A percentile compares a stretch with the other conserved stretches of the same genome.
Conservation (phyloP, 2,888 invertebrate genomes). For the Danaus chrysippus region DNA sequence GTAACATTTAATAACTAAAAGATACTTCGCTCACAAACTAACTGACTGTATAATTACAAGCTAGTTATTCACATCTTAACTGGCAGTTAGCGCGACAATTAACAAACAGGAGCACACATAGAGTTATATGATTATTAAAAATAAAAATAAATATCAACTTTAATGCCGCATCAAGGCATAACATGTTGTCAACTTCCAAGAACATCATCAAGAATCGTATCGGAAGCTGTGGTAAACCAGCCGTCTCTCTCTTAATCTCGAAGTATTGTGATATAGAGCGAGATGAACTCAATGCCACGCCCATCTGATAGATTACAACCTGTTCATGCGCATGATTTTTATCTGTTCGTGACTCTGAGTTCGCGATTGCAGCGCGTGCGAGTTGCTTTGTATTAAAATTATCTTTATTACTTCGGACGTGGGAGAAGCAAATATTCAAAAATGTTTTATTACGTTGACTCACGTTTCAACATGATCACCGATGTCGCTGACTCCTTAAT, state of each 20-base stretch:
- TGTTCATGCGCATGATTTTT: constrained; percentile 49
- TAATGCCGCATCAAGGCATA: constrained; percentile 24
- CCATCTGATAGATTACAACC: constrained; percentile 66
- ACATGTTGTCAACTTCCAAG: constrained; percentile 31
- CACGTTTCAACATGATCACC: constrained; percentile 44
- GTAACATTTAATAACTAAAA: no score
- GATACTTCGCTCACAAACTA: no score
- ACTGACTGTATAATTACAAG: background rate
- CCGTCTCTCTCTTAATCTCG: constrained; percentile 46
- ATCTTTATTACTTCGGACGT: constrained; percentile 68
- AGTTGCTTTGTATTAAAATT: constrained; percentile 63
- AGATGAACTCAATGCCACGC: constrained; percentile 58
- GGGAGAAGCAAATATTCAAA: constrained; percentile 49
- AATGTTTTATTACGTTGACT: constrained; percentile 56
- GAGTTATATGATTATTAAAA: constrained; percentile 9
- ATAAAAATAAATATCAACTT: constrained; percentile 21
- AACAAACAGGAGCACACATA: constrained; percentile 17
- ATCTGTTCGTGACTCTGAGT: constrained; percentile 41
- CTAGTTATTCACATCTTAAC: background rate
- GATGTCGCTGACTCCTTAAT: constrained; percentile 32
- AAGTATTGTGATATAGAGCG: constrained; percentile 35
- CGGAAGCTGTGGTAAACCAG: constrained; percentile 55
- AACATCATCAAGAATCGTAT: constrained; percentile 42
- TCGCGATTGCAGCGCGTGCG: constrained; percentile 53
- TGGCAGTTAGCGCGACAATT: background rate